Conservation (phyloP, 2,888 invertebrate genomes). For the Lucinisca nassula region DNA sequence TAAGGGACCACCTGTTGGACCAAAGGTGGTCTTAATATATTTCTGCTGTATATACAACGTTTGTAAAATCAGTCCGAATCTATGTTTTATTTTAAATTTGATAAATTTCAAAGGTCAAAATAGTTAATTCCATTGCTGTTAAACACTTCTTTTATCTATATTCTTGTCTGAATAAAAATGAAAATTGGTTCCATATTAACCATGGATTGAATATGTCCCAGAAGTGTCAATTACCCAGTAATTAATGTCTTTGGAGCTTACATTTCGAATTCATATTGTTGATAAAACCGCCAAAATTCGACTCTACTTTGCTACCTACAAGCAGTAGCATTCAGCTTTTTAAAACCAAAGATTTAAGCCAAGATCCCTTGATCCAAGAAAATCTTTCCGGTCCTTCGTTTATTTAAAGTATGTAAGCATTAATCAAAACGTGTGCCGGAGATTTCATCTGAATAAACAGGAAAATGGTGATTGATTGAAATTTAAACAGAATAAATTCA, state of each 20-base stretch:
- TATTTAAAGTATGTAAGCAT: slow-evolving; percentile 56
- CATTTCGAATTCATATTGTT: slow-evolving; percentile 36
- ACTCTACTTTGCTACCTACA: not conserved
- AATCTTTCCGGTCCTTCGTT: slow-evolving; percentile 37
- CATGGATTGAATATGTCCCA: not conserved
- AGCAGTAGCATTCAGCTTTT: not conserved
- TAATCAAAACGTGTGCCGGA: slow-evolving; percentile 63
- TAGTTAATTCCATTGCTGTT: no score
- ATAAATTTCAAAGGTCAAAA: no score
- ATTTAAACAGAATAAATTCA: slow-evolving; percentile 58
- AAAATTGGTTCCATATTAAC: not conserved
- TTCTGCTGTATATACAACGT: no score
- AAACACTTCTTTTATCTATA: no score
- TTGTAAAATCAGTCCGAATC: no score
- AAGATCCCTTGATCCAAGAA: slow-evolving; percentile 12
- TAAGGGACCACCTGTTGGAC: no score
- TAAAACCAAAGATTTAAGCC: not conserved
- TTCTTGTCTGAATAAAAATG: not conserved
- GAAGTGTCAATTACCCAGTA: slow-evolving; percentile 65
- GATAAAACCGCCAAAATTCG: slow-evolving; percentile 50
- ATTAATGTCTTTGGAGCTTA: slow-evolving; percentile 66
- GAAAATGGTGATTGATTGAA: slow-evolving; percentile 55
- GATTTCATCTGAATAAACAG: slow-evolving; percentile 67
- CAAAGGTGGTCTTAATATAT: no score
- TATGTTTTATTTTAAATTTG: no score